A percentile compares a stretch with the other conserved stretches of the same genome.
These are phyloP conservation scores for Aphrophora alni DNA, from an alignment of 2,888 invertebrate species.

Conservation along the genomic window DNA sequence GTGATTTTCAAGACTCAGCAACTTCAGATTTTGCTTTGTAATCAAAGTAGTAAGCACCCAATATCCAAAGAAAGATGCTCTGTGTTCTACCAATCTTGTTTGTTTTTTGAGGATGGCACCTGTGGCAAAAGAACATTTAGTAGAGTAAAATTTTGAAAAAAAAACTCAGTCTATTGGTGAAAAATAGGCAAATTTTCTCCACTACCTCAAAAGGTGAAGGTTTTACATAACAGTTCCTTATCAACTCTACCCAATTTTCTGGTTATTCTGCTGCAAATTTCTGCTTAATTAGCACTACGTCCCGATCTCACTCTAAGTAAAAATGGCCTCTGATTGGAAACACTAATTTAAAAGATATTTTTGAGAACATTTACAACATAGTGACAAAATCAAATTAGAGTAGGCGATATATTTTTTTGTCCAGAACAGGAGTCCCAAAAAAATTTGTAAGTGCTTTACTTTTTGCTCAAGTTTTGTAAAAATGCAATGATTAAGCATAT, in stretches of 20 bases:
- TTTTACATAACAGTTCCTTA: too few relatives aligned
- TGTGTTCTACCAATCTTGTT: background rate
- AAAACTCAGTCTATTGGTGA: background rate
- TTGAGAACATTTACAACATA: background rate
- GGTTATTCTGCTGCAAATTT: background rate
- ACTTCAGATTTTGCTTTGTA: background rate
- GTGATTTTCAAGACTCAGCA: background rate
- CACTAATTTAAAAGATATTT: background rate
- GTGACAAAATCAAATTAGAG: slow-evolving; percentile 3
- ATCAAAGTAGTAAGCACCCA: background rate
- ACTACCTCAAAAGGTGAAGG: too few relatives aligned
- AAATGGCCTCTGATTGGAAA: slow-evolving; percentile 27
- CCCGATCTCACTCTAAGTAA: too few relatives aligned
- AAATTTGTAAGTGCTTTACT: slow-evolving; percentile 14
- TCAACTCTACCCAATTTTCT: too few relatives aligned
- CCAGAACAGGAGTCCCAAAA: slow-evolving; percentile 31
- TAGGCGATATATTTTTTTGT: slow-evolving; percentile 31
- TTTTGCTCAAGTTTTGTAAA: background rate
- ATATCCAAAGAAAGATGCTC: background rate
- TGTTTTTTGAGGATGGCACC: background rate
- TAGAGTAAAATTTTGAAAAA: background rate
- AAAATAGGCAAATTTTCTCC: too few relatives aligned
- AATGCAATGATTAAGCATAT: slow-evolving; percentile 11
- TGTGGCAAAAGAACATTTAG: background rate
- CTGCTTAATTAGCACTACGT: slow-evolving; percentile 19